A percentile compares a stretch with the other conserved stretches of the same genome.
These are phyloP conservation scores for Tetragonula clypearis DNA, from an alignment of 1,140 invertebrate species.

Conservation along the genomic window DNA sequence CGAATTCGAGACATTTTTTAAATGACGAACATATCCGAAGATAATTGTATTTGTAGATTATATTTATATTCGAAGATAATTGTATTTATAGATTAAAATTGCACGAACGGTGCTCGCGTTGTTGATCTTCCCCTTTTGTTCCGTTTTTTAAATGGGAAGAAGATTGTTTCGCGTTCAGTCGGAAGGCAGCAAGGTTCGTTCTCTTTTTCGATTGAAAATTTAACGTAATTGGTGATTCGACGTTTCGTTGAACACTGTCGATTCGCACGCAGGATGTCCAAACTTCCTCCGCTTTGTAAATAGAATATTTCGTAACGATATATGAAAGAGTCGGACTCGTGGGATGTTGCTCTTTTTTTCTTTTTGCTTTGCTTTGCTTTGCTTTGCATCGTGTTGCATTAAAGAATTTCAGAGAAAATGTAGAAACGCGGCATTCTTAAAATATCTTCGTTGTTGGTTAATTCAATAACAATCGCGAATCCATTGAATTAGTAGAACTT, in stretches of 20 bases:
- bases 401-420: not conserved
- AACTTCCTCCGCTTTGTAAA: not conserved
- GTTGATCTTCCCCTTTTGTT: not conserved
- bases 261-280: not conserved
- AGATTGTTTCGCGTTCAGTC: not conserved
- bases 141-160: not conserved
- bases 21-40: no score
- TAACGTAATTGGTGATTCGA: not conserved
- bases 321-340: not conserved
- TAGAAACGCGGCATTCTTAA: not conserved
- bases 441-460: not conserved
- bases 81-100: no score
- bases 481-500: no score
- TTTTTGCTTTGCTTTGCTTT: not conserved
- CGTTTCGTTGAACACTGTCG: not conserved
- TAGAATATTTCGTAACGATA: not conserved
- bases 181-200: not conserved
- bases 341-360: not conserved
- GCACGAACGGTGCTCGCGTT: not conserved
- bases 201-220: not conserved
- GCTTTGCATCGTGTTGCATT: not conserved
- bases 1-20: no score
- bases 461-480: not conserved
- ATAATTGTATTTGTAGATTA: no score
- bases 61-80: no score